Percentiles rank a stretch among this genome's conserved stretches.
Evolutionary conservation across 2,888 invertebrate species (phyloP).

Genomic region (Congeria kusceri): DNA sequence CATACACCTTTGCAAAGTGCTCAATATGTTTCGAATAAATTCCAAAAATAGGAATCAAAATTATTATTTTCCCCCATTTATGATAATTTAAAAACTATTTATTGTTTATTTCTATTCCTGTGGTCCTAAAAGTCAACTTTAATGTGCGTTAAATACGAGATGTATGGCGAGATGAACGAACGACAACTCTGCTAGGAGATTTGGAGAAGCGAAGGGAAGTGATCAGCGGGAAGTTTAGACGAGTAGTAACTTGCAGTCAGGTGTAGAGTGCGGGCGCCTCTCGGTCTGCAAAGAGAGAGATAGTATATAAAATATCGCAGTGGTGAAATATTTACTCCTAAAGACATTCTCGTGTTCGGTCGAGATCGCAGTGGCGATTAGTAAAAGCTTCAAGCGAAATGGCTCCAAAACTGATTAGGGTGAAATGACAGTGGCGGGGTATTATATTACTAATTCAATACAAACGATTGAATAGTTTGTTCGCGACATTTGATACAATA

Average conservation of each 20-base stretch:
- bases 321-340: slow-evolving; percentile 1
- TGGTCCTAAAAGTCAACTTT: too few species aligned
- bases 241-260: background rate
- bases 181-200: too few species aligned
- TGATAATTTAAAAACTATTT: too few species aligned
- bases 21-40: too few species aligned
- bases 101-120: too few species aligned
- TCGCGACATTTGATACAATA: background rate
- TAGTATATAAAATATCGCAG: slow-evolving; percentile 8
- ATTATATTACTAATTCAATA: slow-evolving; percentile 1
- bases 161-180: too few species aligned
- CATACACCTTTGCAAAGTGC: too few species aligned
- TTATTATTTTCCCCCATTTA: too few species aligned
- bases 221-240: background rate
- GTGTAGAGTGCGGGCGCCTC: background rate
- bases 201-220: too few species aligned
- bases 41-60: too few species aligned
- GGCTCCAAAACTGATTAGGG: background rate
- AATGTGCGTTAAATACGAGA: too few species aligned
- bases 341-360: slow-evolving; percentile 2
- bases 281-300: background rate
- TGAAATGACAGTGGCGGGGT: background rate
- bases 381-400: slow-evolving; percentile 8
- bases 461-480: background rate
- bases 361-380: slow-evolving; percentile 2